Percentiles rank a stretch among this genome's conserved stretches.
phyloP scores from a whole-genome alignment of 1,140 invertebrate genomes.

The Drosophila bipectinata region DNA sequence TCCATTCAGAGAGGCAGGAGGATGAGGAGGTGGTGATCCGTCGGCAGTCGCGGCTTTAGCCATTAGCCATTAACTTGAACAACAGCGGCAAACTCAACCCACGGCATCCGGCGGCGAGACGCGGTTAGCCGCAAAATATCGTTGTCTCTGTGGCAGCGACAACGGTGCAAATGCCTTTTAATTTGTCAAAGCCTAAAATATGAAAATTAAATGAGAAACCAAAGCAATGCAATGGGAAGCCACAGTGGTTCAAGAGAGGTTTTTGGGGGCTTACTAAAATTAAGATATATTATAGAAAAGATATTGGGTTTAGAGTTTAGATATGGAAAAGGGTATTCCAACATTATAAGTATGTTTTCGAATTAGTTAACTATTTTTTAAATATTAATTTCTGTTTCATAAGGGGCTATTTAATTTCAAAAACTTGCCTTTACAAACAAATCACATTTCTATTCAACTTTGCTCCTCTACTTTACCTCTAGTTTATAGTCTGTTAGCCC shows the following conservation, averaged over 20 bases:
- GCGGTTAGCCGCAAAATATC: slow-evolving; percentile 77
- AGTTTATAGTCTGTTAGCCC: too few species aligned
- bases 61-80: slow-evolving; percentile 72
- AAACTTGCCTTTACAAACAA: too few species aligned
- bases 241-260: slow-evolving; percentile 46
- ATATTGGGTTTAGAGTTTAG: too few species aligned
- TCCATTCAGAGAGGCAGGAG: slow-evolving; percentile 3
- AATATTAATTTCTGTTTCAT: too few species aligned
- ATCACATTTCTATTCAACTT: too few species aligned
- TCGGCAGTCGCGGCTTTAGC: slow-evolving; percentile 41
- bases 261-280: neutral
- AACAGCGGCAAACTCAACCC: slow-evolving; percentile 35
- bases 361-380: too few species aligned
- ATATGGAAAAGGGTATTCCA: too few species aligned
- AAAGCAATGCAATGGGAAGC: slow-evolving; percentile 52
- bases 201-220: slow-evolving; percentile 82
- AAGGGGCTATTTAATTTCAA: too few species aligned
- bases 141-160: slow-evolving; percentile 63
- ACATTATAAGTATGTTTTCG: too few species aligned
- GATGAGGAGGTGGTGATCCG: neutral
- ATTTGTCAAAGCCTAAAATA: slow-evolving; percentile 82
- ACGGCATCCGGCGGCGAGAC: slow-evolving; percentile 75
- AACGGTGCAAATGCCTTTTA: slow-evolving; percentile 81
- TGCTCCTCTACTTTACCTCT: too few species aligned
- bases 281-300: neutral